Conservation (phyloP, 2,113 vertebrate species). For the Pterophyllum scalare region DNA sequence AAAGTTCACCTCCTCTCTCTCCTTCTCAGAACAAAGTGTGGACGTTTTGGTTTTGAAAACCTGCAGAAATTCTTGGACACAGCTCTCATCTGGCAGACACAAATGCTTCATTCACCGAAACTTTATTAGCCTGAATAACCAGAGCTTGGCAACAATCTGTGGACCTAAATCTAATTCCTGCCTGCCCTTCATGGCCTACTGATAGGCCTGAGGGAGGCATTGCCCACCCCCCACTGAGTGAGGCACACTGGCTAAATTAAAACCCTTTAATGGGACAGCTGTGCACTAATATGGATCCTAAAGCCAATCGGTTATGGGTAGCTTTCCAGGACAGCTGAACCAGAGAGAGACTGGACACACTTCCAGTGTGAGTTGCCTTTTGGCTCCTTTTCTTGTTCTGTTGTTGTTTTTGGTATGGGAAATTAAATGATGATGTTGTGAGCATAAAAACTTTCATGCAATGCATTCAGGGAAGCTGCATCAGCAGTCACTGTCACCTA, state of each 20-base stretch:
- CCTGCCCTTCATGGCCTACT: neutral
- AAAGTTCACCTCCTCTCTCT: neutral
- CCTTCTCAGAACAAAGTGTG: neutral
- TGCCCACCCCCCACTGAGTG: neutral
- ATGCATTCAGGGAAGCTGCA: too few species aligned
- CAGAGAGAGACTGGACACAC: neutral
- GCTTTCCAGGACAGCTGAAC: constrained; percentile 2
- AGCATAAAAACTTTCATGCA: too few species aligned
- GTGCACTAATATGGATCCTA: neutral
- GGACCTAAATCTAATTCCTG: neutral
- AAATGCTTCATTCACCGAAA: neutral
- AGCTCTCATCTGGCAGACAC: neutral
- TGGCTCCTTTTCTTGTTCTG: neutral
- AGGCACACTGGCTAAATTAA: neutral
- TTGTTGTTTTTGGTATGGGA: neutral
- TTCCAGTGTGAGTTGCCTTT: neutral
- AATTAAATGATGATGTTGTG: too few species aligned
- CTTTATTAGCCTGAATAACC: neutral
- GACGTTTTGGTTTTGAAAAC: neutral
- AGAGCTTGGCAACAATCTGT: neutral
- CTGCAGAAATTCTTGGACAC: neutral
- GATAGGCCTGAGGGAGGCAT: constrained; percentile 1
- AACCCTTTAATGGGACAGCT: constrained; percentile 20
- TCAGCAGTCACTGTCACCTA: too few species aligned
- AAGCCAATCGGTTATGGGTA: neutral